phyloP scores from a whole-genome alignment of 1,140 invertebrate genomes.

The Melitaea cinxia region DNA sequence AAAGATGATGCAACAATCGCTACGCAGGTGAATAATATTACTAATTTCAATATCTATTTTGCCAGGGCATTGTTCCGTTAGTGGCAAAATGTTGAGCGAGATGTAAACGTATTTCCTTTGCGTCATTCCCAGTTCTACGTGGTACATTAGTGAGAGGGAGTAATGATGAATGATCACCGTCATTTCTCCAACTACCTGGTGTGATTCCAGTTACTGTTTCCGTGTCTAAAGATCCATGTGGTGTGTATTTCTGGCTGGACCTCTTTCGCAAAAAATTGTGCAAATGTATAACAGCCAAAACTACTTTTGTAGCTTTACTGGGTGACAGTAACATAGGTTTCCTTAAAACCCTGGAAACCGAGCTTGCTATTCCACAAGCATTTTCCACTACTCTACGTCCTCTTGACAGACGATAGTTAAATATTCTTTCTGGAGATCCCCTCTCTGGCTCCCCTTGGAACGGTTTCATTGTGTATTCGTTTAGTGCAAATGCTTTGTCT shows the following conservation, averaged over 20 bases:
- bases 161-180: not conserved
- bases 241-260: not conserved
- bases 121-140: not conserved
- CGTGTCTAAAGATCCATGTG: not conserved
- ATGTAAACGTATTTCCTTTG: not conserved
- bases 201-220: not conserved
- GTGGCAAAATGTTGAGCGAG: not conserved
- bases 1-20: not conserved
- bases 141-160: not conserved
- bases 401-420: conserved; percentile 24
- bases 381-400: conserved; percentile 29
- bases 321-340: not conserved
- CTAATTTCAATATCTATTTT: not conserved
- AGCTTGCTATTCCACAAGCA: conserved; percentile 13
- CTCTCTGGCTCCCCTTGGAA: conserved; percentile 12
- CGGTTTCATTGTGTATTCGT: conserved; percentile 18
- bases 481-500: conserved; percentile 10
- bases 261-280: not conserved
- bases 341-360: not conserved
- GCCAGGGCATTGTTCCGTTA: not conserved
- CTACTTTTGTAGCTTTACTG: not conserved
- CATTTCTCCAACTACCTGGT: not conserved
- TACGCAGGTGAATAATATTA: not conserved
- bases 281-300: not conserved
- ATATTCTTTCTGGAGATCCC: conserved; percentile 28